phyloP scores from a whole-genome alignment of 2,888 invertebrate genomes.

The Acronicta alni region DNA sequence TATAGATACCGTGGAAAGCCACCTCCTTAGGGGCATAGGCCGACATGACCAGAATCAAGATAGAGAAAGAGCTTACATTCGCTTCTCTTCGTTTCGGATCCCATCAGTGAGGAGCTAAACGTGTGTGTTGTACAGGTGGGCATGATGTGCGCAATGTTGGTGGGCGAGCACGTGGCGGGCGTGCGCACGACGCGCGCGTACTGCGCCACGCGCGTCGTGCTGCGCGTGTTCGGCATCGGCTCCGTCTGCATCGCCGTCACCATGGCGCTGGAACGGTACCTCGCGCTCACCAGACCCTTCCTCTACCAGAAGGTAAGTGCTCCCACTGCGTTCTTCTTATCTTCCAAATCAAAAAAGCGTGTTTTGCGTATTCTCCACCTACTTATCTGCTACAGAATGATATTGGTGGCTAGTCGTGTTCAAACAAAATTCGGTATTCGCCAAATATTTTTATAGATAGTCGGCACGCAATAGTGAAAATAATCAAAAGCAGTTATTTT shows the following conservation, averaged over 20 bases:
- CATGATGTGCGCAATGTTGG: slow-evolving; percentile 92
- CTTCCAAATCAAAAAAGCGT: too few relatives aligned
- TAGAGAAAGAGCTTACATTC: too few relatives aligned
- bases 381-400: too few relatives aligned
- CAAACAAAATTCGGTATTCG: neutral
- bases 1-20: too few relatives aligned
- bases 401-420: neutral
- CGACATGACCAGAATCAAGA: too few relatives aligned
- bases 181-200: slow-evolving; percentile 82
- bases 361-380: too few relatives aligned
- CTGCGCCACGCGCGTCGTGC: slow-evolving; percentile 92
- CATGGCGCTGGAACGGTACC: slow-evolving; percentile 96
- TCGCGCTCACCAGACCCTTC: slow-evolving; percentile 96
- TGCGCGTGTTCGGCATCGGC: slow-evolving; percentile 95
- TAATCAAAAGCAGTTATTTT: slow-evolving; percentile 14
- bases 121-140: slow-evolving; percentile 86
- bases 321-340: neutral
- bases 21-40: too few relatives aligned
- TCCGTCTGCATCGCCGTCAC: slow-evolving; percentile 96
- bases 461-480: slow-evolving; percentile 8
- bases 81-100: too few relatives aligned
- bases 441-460: neutral
- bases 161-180: slow-evolving; percentile 81
- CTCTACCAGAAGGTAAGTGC: slow-evolving; percentile 96
- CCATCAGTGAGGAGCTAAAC: too few relatives aligned